Evolutionary conservation across 1,140 invertebrate species (phyloP).

Genomic region (Tetramorium parvispinum): DNA sequence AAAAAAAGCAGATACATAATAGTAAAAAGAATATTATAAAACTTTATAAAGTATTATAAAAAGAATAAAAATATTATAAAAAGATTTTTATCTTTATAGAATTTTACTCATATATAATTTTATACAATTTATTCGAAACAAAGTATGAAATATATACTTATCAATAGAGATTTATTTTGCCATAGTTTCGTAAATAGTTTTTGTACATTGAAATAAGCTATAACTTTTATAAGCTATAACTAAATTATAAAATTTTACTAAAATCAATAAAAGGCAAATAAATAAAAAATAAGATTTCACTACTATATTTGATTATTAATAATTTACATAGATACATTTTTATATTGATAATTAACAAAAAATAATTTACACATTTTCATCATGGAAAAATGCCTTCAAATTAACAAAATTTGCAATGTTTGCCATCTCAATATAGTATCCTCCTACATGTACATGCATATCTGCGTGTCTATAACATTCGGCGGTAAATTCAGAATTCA

Average conservation of each 20-base stretch:
- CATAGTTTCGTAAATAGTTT: not conserved
- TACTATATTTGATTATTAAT: not conserved
- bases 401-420: not conserved
- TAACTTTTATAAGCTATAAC: not conserved
- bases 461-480: not conserved
- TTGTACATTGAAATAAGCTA: not conserved
- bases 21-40: not conserved
- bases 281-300: not conserved
- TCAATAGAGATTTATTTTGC: not conserved
- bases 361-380: not conserved
- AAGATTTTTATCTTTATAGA: not conserved
- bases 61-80: not conserved
- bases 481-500: slow-evolving; percentile 18
- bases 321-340: not conserved
- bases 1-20: not conserved
- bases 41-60: not conserved
- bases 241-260: not conserved
- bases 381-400: not conserved
- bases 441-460: not conserved
- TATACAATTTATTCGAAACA: not conserved
- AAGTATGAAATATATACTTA: no score
- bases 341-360: not conserved
- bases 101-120: not conserved
- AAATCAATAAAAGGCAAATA: not conserved
- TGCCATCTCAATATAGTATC: slow-evolving; percentile 4